Base-by-base conservation (phyloP, 2,113 vertebrate genomes). In the Columba janthina region DNA sequence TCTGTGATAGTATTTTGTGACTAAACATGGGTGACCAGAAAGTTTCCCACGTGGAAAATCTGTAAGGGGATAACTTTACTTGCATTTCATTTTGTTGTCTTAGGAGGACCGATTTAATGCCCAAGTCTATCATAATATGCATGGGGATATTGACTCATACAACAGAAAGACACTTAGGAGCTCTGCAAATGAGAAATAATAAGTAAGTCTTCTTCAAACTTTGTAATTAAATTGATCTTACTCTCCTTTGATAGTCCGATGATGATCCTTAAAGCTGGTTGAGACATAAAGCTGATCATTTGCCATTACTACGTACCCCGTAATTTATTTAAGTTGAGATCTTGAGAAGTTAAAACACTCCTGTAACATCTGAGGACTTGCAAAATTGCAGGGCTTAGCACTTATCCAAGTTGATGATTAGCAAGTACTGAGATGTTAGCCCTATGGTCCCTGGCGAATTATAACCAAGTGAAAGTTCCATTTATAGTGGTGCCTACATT, bases 151-250 rank as follows among this genome's bases (percentile, higher is more conserved):
- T 91, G 90, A 94, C 65, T 95, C 90, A 81, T 58, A 32, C 15
- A 83, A 22, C 42, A 91, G 58, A 9, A 62, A 94, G 78, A 75
- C 79, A 60, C 44, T 70, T n/a, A 82, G 51, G 56, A 94, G 65
- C 53, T 94, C 69, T 72, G 79, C 91, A 95, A 93, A 88, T 78
- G 53, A 86, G 57, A 25, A 92, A 74, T 91, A 95, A 90, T 88
- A 90, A 93, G 70, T 74, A 79, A 71, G 51, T 60, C 48, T 70
- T 74, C 51, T 84, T 72, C 72, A 93, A 54, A 75, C 72, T 90
- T 92, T 57, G 57, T 67, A 91, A 96, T 94, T 92, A 96, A 93
- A 92, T 90, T 90, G 79, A 90, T 93, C 44, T 84, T 86, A 66
- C 51, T 84, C 10, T 90, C 31, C n/a, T 86, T 48, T 31, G 7